Evolutionary conservation across 1,140 invertebrate species (phyloP).

Genomic region (Glomeris maerens): DNA sequence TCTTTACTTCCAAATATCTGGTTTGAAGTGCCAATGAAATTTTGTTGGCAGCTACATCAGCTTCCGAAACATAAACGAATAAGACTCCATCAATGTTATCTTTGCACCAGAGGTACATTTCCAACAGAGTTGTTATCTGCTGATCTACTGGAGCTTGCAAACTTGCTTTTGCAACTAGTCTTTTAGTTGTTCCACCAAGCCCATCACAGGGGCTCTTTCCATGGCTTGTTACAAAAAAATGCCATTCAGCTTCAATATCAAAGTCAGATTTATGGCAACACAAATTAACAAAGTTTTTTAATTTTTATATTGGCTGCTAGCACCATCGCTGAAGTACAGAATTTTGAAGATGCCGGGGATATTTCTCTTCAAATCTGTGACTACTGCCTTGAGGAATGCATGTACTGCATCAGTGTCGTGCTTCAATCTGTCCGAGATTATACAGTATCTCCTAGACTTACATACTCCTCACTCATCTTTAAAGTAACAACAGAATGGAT

Average conservation of each 20-base stretch:
- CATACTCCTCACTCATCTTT: too few relatives aligned
- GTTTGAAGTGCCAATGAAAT: too few relatives aligned
- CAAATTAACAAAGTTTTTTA: slow-evolving; percentile 24
- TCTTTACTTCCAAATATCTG: too few relatives aligned
- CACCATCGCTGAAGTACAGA: slow-evolving; percentile 25
- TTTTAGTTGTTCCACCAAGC: slow-evolving; percentile 17
- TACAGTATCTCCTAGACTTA: too few relatives aligned
- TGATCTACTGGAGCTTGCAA: not conserved
- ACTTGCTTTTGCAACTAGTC: slow-evolving; percentile 1
- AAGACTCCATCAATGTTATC: too few relatives aligned
- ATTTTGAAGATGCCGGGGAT: slow-evolving; percentile 18
- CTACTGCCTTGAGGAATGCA: not conserved
- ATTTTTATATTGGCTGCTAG: slow-evolving; percentile 27
- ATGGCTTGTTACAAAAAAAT: slow-evolving; percentile 25
- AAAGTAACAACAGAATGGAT: too few relatives aligned
- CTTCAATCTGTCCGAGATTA: slow-evolving; percentile 4
- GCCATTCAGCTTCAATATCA: slow-evolving; percentile 22
- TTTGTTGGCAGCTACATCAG: too few relatives aligned
- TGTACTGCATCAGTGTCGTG: not conserved
- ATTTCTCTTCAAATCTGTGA: not conserved
- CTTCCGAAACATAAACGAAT: too few relatives aligned
- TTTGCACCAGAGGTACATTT: slow-evolving; percentile 21
- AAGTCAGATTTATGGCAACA: slow-evolving; percentile 23
- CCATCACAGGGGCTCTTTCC: slow-evolving; percentile 23
- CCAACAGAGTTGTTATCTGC: not conserved